Base-by-base conservation (phyloP, 2,797 vertebrate genomes). In the Australoheros facetus region DNA sequence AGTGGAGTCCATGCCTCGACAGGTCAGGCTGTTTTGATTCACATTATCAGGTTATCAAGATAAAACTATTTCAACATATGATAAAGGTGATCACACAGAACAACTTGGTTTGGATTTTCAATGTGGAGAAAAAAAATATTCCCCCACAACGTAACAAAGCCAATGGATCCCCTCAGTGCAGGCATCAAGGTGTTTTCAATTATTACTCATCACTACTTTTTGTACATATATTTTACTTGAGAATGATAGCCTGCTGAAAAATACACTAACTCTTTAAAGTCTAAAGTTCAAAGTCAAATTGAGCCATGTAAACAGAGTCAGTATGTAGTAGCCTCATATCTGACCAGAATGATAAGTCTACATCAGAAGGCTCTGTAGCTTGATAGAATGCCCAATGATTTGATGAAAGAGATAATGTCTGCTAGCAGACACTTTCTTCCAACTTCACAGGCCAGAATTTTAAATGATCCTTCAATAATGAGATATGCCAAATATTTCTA, bases 341-440 rank as follows among this genome's bases (percentile, higher is more conserved):
- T 78, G 71, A 87, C 19, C 56, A 32, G 59, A 39, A 56, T 56
- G 34, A 77, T 71, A 26, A 78, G 9, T 53, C 45, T 10, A 70
- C 64, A 71, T 73, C 75, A 74, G 48, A 78, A 32, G 66, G 21
- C 26, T 64, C 19, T 48, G 30, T 1, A 19, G 48, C n/a, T 34
- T 13, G 16, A 77, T 53, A 56, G 21, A 79, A 45, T 37, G 21
- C 21, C 5, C 17, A 53, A 1, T 16, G 28, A 8, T 72, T 37
- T 59, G 21, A 78, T 80, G 39, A 69, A 51, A 69, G 51, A 76
- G 26, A 73, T 42, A 1, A 39, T 26, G 11, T 75, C 28, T 23
- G 21, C 54, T 21, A 19, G n/a, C 34, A 39, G 59, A 21, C 42
- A 4, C n/a, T 53, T 66, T 56, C 39, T 54, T 28, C 60, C 42